These are phyloP conservation scores for Drosophila sproati DNA, from an alignment of 1,140 invertebrate species.

Conservation along the genomic window DNA sequence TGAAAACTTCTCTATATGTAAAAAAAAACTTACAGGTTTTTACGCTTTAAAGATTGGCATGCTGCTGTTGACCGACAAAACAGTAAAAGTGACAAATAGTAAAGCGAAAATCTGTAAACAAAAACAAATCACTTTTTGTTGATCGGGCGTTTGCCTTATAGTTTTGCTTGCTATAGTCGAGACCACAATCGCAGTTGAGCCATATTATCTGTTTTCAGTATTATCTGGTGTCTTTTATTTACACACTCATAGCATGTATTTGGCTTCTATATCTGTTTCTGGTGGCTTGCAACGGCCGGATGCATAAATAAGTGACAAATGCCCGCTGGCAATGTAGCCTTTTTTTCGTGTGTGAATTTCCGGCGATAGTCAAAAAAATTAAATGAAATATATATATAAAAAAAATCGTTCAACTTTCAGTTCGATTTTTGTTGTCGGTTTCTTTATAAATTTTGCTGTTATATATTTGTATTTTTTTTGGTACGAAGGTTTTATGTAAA, in stretches of 20 bases:
- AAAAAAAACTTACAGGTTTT: constrained; percentile 59
- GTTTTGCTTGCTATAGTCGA: constrained; percentile 23
- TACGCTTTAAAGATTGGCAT: constrained; percentile 31
- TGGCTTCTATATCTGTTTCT: constrained; percentile 28
- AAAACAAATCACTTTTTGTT: constrained; percentile 14
- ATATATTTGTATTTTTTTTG: constrained; percentile 12
- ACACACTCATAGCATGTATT: constrained; percentile 20
- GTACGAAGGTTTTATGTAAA: constrained; percentile 57
- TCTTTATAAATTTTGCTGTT: constrained; percentile 1
- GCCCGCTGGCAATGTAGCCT: constrained; percentile 42
- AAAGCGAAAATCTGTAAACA: constrained; percentile 9
- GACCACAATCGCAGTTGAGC: constrained; percentile 38
- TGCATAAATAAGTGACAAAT: constrained; percentile 79
- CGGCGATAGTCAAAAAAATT: constrained; percentile 51
- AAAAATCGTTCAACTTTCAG: constrained; percentile 39
- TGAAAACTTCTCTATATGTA: constrained; percentile 41
- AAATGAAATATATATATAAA: neutral
- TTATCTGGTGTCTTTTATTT: constrained; percentile 50
- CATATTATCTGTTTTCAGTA: constrained; percentile 57
- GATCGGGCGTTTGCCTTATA: constrained; percentile 8
- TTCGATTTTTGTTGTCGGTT: constrained; percentile 33
- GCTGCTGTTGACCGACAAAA: constrained; percentile 27
- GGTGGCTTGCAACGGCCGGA: constrained; percentile 56
- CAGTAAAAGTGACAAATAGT: constrained; percentile 1
- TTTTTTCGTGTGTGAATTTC: constrained; percentile 51